A percentile compares a stretch with the other conserved stretches of the same genome.
These are phyloP conservation scores for Hystrix brachyura DNA, from an alignment of 2,113 vertebrate species.

Conservation along the genomic window DNA sequence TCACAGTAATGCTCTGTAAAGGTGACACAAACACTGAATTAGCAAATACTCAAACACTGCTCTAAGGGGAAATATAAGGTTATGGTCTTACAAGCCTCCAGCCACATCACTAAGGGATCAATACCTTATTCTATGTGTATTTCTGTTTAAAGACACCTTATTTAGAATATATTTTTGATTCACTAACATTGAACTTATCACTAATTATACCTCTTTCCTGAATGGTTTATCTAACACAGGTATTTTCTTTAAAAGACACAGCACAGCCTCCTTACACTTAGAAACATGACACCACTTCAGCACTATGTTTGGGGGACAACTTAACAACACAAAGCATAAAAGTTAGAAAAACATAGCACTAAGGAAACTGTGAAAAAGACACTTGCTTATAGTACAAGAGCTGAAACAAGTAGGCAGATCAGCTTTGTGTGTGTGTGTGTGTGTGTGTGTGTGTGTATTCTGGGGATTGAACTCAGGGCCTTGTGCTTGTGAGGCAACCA, in stretches of 20 bases:
- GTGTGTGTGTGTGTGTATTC: too few relatives aligned
- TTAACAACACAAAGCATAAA: neutral
- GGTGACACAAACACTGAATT: neutral
- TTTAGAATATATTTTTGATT: slow-evolving; percentile 2
- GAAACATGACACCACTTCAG: neutral
- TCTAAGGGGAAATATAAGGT: neutral
- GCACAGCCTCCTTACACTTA: neutral
- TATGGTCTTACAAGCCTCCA: neutral
- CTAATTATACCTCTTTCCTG: neutral
- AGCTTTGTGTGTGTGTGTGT: too few relatives aligned
- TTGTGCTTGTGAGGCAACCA: too few relatives aligned
- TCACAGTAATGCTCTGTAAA: neutral
- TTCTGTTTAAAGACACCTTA: slow-evolving; percentile 2
- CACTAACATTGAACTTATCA: neutral
- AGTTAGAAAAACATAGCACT: neutral
- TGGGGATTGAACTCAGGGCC: too few relatives aligned
- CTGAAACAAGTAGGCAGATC: neutral
- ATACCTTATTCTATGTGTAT: neutral
- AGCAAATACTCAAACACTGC: neutral
- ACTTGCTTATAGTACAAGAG: neutral
- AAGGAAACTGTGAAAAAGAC: neutral
- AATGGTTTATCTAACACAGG: neutral
- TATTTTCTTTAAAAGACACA: neutral
- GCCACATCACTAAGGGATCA: neutral
- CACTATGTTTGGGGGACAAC: neutral